Evolutionary conservation across 2,113 vertebrate genomes (phyloP).

Genomic region (Cebidichthys violaceus): DNA sequence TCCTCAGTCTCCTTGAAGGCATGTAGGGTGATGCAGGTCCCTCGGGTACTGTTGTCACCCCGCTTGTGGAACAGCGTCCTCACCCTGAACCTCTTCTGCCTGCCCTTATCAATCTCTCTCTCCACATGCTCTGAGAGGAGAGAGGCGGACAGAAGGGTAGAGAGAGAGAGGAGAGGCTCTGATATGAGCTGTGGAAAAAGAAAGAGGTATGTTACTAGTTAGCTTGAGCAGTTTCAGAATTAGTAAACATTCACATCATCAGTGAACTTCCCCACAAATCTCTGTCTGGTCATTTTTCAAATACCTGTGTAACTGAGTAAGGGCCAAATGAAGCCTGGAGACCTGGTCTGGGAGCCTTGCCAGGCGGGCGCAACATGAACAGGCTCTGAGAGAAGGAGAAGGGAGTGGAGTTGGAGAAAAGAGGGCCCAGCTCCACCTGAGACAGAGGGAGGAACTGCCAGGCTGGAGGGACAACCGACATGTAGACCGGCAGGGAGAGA

Average conservation of each 20-base stretch:
- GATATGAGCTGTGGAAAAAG: slow-evolving; percentile 69
- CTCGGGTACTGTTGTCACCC: slow-evolving; percentile 38
- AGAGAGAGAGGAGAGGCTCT: slow-evolving; percentile 54
- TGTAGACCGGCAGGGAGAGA: slow-evolving; percentile 74
- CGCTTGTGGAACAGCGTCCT: slow-evolving; percentile 75
- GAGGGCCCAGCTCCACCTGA: slow-evolving; percentile 72
- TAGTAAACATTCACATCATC: not conserved
- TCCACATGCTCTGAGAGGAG: slow-evolving; percentile 77
- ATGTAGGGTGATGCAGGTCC: slow-evolving; percentile 78
- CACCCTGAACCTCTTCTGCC: slow-evolving; percentile 62
- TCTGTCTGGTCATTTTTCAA: not conserved
- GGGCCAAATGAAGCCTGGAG: slow-evolving; percentile 80
- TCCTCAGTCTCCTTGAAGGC: slow-evolving; percentile 83
- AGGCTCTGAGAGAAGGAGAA: slow-evolving; percentile 76
- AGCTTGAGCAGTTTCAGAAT: not conserved
- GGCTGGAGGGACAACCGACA: slow-evolving; percentile 60
- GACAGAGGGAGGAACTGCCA: slow-evolving; percentile 78
- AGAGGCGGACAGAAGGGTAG: slow-evolving; percentile 65
- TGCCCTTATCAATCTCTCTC: slow-evolving; percentile 49
- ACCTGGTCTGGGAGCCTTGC: slow-evolving; percentile 40
- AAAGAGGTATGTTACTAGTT: not conserved
- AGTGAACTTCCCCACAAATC: not conserved
- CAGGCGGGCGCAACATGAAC: slow-evolving; percentile 66
- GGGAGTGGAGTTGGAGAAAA: slow-evolving; percentile 83
- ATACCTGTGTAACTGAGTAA: slow-evolving; percentile 79